A percentile compares a stretch with the other conserved stretches of the same genome.
These are phyloP conservation scores for Sitophilus oryzae DNA, from an alignment of 1,140 invertebrate species.

Conservation along the genomic window DNA sequence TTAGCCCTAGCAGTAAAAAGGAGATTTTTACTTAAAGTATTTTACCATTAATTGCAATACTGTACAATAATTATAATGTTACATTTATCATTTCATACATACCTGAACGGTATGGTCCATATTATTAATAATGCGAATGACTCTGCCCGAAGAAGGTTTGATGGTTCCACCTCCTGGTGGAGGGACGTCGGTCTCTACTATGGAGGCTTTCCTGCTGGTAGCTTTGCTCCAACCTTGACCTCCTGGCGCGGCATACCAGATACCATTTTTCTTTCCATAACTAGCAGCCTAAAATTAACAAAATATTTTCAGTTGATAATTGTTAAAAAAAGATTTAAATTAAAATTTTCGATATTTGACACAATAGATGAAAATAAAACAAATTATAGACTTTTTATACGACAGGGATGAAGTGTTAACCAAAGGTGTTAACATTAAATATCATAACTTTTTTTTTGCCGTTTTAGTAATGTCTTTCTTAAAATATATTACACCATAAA, in stretches of 20 bases:
- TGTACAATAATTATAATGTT: background rate
- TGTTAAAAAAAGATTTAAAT: too few relatives aligned
- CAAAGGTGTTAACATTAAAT: too few relatives aligned
- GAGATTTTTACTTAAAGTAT: slow-evolving; percentile 1
- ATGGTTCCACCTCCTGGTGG: slow-evolving; percentile 56
- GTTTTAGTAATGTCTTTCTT: too few relatives aligned
- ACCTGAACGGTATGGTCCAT: slow-evolving; percentile 86
- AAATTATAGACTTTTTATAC: too few relatives aligned
- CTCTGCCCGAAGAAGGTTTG: slow-evolving; percentile 74
- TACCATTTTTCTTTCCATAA: slow-evolving; percentile 81
- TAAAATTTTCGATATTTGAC: too few relatives aligned
- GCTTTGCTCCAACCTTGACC: slow-evolving; percentile 51
- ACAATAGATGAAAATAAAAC: too few relatives aligned
- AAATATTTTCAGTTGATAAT: too few relatives aligned
- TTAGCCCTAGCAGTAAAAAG: too few relatives aligned
- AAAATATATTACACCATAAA: too few relatives aligned
- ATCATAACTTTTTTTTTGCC: too few relatives aligned
- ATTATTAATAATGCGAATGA: slow-evolving; percentile 88
- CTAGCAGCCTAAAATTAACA: slow-evolving; percentile 72
- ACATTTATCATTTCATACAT: slow-evolving; percentile 14
- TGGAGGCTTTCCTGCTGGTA: slow-evolving; percentile 67
- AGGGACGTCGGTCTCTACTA: slow-evolving; percentile 60
- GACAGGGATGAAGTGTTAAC: too few relatives aligned
- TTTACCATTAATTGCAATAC: background rate
- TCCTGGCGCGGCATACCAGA: slow-evolving; percentile 70